Conservation (phyloP, 2,797 vertebrate species). For the Pangasius macronema region DNA sequence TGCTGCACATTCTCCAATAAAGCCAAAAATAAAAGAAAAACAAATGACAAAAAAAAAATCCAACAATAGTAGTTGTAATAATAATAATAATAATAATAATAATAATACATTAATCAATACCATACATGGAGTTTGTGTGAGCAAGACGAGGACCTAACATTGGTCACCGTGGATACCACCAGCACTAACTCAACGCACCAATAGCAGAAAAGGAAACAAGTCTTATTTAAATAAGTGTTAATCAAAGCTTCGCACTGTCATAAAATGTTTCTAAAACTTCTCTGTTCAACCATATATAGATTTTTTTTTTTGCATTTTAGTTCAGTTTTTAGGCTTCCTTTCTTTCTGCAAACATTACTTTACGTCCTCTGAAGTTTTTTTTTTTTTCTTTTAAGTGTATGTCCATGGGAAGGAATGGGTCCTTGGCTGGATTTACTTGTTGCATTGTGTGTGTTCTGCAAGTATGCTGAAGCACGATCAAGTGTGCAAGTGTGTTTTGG, state of each 20-base stretch:
- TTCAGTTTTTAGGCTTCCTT: constrained; percentile 60
- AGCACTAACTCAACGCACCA: constrained; percentile 80
- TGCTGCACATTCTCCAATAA: constrained; percentile 75
- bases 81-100: constrained; percentile 73
- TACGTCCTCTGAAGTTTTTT: constrained; percentile 51
- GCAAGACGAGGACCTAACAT: constrained; percentile 71
- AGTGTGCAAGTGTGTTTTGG: constrained; percentile 61
- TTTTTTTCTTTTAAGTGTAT: constrained; percentile 63
- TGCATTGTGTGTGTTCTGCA: constrained; percentile 50
- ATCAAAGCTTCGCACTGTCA: constrained; percentile 81
- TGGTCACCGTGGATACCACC: constrained; percentile 75
- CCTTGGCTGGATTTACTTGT: constrained; percentile 60
- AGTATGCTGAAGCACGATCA: constrained; percentile 10
- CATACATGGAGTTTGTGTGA: constrained; percentile 71
- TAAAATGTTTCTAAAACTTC: constrained; percentile 82
- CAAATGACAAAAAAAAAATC: constrained; percentile 66
- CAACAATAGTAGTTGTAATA: constrained; percentile 61
- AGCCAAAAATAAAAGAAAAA: constrained; percentile 65
- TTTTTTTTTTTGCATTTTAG: constrained; percentile 53
- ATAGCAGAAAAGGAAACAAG: constrained; percentile 79
- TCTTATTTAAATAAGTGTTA: constrained; percentile 82
- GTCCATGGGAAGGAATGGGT: constrained; percentile 57
- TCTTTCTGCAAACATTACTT: constrained; percentile 62
- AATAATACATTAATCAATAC: constrained; percentile 80
- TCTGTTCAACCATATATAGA: constrained; percentile 60